phyloP scores from a whole-genome alignment of 2,113 vertebrate species.

The Xiphophorus hellerii region DNA sequence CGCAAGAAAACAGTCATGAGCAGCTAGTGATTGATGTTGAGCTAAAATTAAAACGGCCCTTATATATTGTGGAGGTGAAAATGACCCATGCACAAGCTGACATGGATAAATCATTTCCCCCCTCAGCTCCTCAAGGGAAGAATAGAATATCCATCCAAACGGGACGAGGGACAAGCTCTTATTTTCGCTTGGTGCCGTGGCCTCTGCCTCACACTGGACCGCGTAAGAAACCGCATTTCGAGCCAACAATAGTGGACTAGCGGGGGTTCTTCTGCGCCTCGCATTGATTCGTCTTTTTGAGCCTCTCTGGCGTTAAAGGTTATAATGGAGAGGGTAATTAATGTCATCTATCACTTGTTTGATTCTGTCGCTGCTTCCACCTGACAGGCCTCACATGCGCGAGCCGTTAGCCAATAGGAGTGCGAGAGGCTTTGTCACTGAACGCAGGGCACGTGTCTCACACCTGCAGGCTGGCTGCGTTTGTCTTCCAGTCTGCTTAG shows the following conservation, averaged over 20 bases:
- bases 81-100: conserved; percentile 60
- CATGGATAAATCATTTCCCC: conserved; percentile 64
- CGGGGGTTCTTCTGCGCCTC: conserved; percentile 59
- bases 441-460: conserved; percentile 79
- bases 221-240: conserved; percentile 64
- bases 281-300: conserved; percentile 66
- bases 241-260: conserved; percentile 66
- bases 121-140: conserved; percentile 51
- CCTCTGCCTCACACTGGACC: conserved; percentile 66
- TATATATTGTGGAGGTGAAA: conserved; percentile 56
- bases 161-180: conserved; percentile 60
- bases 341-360: conserved; percentile 82
- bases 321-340: conserved; percentile 81
- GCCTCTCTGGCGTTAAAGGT: conserved; percentile 54
- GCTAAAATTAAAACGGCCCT: conserved; percentile 60
- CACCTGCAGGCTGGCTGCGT: conserved; percentile 74
- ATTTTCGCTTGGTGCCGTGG: conserved; percentile 49
- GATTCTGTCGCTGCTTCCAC: conserved; percentile 59
- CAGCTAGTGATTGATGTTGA: conserved; percentile 61
- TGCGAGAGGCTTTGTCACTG: conserved; percentile 55
- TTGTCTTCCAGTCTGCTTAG: conserved; percentile 3
- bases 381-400: conserved; percentile 51
- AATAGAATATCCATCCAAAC: conserved; percentile 68
- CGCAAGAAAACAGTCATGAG: conserved; percentile 29
- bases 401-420: conserved; percentile 74